Conservation (phyloP, 1,140 invertebrate genomes). For the Anoplophora glabripennis region DNA sequence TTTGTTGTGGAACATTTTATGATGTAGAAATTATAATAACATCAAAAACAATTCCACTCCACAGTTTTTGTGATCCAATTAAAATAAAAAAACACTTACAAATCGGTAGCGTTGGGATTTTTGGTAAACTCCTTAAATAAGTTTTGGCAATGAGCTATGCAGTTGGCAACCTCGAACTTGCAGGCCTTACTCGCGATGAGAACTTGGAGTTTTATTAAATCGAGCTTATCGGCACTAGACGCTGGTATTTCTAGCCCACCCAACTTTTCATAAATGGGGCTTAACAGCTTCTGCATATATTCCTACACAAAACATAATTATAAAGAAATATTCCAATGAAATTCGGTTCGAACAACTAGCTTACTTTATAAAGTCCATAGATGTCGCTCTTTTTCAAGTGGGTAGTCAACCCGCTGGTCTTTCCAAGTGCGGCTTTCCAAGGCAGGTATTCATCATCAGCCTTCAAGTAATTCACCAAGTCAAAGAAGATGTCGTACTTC, state of each 20-base stretch:
- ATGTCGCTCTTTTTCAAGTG: slow-evolving; percentile 52
- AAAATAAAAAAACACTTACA: slow-evolving; percentile 47
- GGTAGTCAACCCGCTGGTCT: slow-evolving; percentile 55
- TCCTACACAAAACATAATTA: slow-evolving; percentile 46
- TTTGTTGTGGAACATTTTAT: no score
- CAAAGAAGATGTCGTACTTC: slow-evolving; percentile 64
- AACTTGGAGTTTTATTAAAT: slow-evolving; percentile 57
- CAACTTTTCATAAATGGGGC: slow-evolving; percentile 56
- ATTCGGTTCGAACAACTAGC: slow-evolving; percentile 1
- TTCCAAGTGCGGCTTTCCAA: slow-evolving; percentile 63
- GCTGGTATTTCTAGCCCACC: slow-evolving; percentile 53
- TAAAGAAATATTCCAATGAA: background rate
- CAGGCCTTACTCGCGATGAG: slow-evolving; percentile 62
- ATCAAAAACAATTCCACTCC: no score
- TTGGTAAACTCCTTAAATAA: slow-evolving; percentile 61
- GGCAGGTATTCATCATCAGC: slow-evolving; percentile 65
- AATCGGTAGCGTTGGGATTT: slow-evolving; percentile 58
- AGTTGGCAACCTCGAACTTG: slow-evolving; percentile 58
- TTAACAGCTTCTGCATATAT: slow-evolving; percentile 58
- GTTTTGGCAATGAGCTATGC: slow-evolving; percentile 56
- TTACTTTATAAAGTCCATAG: slow-evolving; percentile 58
- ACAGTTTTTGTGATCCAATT: no score
- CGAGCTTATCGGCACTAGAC: slow-evolving; percentile 51
- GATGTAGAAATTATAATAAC: no score
- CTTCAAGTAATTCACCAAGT: slow-evolving; percentile 61